phyloP scores from a whole-genome alignment of 2,113 vertebrate species.

The Crotophaga sulcirostris region DNA sequence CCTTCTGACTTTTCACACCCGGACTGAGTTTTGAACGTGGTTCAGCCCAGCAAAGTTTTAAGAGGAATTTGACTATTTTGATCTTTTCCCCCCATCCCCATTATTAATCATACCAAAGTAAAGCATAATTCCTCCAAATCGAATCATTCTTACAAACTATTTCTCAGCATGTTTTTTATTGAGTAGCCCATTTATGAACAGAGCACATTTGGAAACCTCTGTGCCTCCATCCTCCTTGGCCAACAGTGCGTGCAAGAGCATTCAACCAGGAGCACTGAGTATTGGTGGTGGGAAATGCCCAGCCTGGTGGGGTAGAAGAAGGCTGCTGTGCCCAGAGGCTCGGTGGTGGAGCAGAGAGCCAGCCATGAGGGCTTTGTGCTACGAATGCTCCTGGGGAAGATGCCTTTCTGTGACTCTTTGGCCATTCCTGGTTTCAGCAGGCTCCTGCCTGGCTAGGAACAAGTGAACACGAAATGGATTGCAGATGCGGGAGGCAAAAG shows the following conservation, averaged over 20 bases:
- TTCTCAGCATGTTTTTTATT: not conserved
- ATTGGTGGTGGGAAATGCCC: not conserved
- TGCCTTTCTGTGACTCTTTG: not conserved
- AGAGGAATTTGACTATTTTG: not conserved
- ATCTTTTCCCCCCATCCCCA: not conserved
- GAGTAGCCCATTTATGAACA: not conserved
- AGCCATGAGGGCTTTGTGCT: fast-evolving
- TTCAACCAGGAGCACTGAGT: fast-evolving
- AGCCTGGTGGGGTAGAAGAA: not conserved
- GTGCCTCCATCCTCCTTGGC: not conserved
- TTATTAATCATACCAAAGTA: not conserved
- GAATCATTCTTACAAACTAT: not conserved
- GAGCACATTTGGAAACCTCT: not conserved
- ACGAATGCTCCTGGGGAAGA: fast-evolving
- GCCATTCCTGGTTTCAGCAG: not conserved
- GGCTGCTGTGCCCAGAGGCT: fast-evolving
- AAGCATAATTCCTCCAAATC: not conserved
- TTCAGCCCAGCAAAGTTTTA: not conserved
- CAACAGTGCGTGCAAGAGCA: not conserved
- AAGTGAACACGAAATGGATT: not conserved
- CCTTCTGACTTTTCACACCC: not conserved
- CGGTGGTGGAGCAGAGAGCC: fast-evolving
- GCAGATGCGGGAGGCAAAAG: fast-evolving
- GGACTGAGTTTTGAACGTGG: not conserved
- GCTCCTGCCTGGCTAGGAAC: not conserved